Conservation (phyloP, 2,888 invertebrate genomes). For the Pimpla rufipes region DNA sequence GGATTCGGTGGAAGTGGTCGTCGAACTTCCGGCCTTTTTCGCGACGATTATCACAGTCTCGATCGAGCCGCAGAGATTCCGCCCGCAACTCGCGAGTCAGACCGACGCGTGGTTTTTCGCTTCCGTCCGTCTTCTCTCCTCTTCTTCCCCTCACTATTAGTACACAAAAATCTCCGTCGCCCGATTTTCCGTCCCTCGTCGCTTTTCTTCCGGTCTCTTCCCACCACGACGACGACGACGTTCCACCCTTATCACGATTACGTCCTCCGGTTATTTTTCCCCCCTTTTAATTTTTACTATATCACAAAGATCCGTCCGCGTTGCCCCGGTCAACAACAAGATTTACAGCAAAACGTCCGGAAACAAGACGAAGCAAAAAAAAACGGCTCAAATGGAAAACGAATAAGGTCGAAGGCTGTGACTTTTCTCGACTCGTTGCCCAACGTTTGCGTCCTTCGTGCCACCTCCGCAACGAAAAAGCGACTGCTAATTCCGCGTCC, state of each 20-base stretch:
- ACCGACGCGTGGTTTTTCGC: neutral
- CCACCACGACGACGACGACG: constrained; percentile 17
- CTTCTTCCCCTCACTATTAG: too few species aligned
- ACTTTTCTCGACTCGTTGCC: constrained; percentile 10
- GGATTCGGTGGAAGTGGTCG: constrained; percentile 37
- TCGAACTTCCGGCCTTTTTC: constrained; percentile 36
- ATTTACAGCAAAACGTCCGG: neutral
- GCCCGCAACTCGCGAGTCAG: neutral
- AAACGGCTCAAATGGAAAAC: too few species aligned
- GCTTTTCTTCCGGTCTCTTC: neutral
- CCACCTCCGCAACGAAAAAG: neutral
- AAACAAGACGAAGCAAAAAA: neutral
- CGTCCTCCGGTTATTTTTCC: too few species aligned
- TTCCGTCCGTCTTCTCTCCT: neutral
- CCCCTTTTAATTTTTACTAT: constrained; percentile 20
- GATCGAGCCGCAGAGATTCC: neutral
- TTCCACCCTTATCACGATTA: constrained; percentile 59
- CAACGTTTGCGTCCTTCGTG: neutral
- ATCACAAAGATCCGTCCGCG: constrained; percentile 40
- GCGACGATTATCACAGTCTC: constrained; percentile 49
- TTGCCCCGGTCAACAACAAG: neutral
- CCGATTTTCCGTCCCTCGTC: neutral
- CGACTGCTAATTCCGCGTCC: too few species aligned
- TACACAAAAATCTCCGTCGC: too few species aligned
- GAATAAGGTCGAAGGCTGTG: constrained; percentile 25